Conservation (phyloP, 2,113 vertebrate species). For the mouse (Mus musculus) region GRCm39 chr9:115988001-115988500, state of each 20-base stretch:
- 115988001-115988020: not conserved
- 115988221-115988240: not conserved
- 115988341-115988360: not conserved
- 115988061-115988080: not conserved
- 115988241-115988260: not conserved
- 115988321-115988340: not conserved
- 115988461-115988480: not conserved
- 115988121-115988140: not conserved
- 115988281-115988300: not conserved
- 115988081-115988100: not conserved
- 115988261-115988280: not conserved
- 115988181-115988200: not conserved
- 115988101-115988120: not conserved
- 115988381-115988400: accelerated
- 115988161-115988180: not conserved
- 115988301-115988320: accelerated
- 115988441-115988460: not conserved
- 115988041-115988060: not conserved
- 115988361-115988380: too few relatives aligned
- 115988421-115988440: accelerated
- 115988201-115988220: too few relatives aligned
- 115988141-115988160: not conserved
- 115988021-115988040: not conserved
- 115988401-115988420: not conserved
- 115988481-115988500: accelerated